Percentiles rank a stretch among this genome's conserved stretches.
Evolutionary conservation across 2,888 invertebrate species (phyloP).

Genomic region (Synergus laeviventris): DNA sequence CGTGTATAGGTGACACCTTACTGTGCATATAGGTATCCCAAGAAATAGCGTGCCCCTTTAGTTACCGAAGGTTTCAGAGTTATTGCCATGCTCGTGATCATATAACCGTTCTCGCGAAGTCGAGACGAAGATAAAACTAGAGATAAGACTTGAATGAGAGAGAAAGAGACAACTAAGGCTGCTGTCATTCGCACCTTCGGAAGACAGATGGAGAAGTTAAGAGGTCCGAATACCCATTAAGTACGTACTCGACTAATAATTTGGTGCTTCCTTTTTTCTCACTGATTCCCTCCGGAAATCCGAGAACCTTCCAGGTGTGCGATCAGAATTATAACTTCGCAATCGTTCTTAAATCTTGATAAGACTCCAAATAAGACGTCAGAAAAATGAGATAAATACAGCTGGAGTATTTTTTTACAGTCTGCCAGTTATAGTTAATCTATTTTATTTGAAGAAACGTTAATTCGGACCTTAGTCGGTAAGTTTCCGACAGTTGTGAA

Average conservation of each 20-base stretch:
- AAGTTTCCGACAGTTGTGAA: too few species aligned
- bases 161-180: constrained; percentile 29
- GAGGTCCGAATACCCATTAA: constrained; percentile 22
- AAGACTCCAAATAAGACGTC: constrained; percentile 1
- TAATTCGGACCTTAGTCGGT: too few species aligned
- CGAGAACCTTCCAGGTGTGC: constrained; percentile 17
- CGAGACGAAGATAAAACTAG: not conserved
- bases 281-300: constrained; percentile 6
- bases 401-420: not conserved
- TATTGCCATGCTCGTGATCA: constrained; percentile 57
- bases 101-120: constrained; percentile 45
- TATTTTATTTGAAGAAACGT: too few species aligned
- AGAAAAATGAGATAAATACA: not conserved
- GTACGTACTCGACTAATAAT: constrained; percentile 15
- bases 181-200: constrained; percentile 35
- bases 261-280: constrained; percentile 24
- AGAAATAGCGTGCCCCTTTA: constrained; percentile 56
- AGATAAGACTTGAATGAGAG: constrained; percentile 37
- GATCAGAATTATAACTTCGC: not conserved
- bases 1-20: constrained; percentile 40
- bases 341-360: constrained; percentile 1
- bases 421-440: not conserved
- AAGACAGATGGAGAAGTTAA: constrained; percentile 22
- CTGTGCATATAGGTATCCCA: constrained; percentile 47
- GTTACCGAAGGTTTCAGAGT: constrained; percentile 62